Evolutionary conservation across 2,888 invertebrate species (phyloP), one percentile per base, ranked within the genome.

Genomic region (Ferrisia virgata): DNA sequence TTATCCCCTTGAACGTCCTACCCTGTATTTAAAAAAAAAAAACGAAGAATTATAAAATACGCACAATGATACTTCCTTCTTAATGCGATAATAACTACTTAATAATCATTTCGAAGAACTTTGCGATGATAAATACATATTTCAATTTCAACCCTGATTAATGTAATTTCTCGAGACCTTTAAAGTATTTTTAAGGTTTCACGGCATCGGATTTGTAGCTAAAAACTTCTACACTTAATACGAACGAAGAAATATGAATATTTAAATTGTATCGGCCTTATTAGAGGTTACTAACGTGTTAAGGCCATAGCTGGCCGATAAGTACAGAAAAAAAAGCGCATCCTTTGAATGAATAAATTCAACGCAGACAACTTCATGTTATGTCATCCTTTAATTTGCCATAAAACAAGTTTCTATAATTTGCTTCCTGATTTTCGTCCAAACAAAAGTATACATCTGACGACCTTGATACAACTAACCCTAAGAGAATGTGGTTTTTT

Each of bases 21-120:
- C 96, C 96, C 96, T 96, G 89, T 39, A 85, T n/a, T n/a, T n/a
- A n/a, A n/a, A n/a, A n/a, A n/a, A n/a, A n/a, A 86, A 82, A 39
- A 78, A 69, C 82, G 47, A 85, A 18, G n/a, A 33, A 15, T 36
- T n/a, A 39, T 39, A 36, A 79, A 79, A 79, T n/a, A n/a, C n/a
- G n/a, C 39, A 39, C 33, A 36, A 18, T 18, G 11, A n/a, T 79
- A 47, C 43, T 40, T 53, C 15, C 40, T 31, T 4, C 9, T 80
- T 33, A 31, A 47, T 31, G 18, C 53, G 53, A 31, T 53, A 53
- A 80, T 47, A 28, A 80, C 80, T 76, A 76, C 64, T 64, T 64
- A 18, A 80, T 80, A 80, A 47, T 80, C 9, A 33, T 47, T 80
- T 47, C 80, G 53, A 9, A 36, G 72, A 76, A 76, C 69, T 31